These are phyloP conservation scores for Chaenodraco wilsoni DNA, from an alignment of 2,797 vertebrate genomes.

Conservation along the genomic window DNA sequence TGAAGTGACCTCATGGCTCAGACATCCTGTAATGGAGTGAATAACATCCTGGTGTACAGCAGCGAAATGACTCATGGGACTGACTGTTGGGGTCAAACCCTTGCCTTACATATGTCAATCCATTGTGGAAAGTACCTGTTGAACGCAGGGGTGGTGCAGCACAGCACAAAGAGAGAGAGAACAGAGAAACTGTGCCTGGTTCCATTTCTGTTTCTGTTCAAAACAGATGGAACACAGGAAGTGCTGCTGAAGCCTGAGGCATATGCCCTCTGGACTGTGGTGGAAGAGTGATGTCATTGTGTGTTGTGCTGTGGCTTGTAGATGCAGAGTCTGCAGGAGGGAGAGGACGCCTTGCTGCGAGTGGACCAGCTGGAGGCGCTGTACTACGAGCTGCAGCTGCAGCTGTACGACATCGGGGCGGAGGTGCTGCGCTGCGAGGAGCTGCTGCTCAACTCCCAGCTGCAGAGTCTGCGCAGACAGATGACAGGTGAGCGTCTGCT, in stretches of 20 bases:
- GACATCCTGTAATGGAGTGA: conserved; percentile 50
- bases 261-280: background rate
- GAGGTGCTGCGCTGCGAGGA: conserved; percentile 97
- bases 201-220: background rate
- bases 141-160: background rate
- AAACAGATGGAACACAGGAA: conserved; percentile 14
- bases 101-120: conserved; percentile 17
- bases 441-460: conserved; percentile 92
- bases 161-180: background rate
- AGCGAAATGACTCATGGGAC: conserved; percentile 56
- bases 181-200: conserved; percentile 3
- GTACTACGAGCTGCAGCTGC: conserved; percentile 95
- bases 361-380: conserved; percentile 94
- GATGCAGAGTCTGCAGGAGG: conserved; percentile 94
- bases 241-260: background rate
- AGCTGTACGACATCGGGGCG: conserved; percentile 95
- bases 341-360: conserved; percentile 91
- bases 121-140: background rate
- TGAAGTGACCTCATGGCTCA: conserved; percentile 55
- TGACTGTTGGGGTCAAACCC: conserved; percentile 15
- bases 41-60: conserved; percentile 58
- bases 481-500: conserved; percentile 86
- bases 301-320: conserved; percentile 57
- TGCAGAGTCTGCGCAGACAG: conserved; percentile 94
- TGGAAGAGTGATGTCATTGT: background rate